Base-by-base conservation (phyloP, 2,797 vertebrate species). In the Sebastes glaucus region DNA sequence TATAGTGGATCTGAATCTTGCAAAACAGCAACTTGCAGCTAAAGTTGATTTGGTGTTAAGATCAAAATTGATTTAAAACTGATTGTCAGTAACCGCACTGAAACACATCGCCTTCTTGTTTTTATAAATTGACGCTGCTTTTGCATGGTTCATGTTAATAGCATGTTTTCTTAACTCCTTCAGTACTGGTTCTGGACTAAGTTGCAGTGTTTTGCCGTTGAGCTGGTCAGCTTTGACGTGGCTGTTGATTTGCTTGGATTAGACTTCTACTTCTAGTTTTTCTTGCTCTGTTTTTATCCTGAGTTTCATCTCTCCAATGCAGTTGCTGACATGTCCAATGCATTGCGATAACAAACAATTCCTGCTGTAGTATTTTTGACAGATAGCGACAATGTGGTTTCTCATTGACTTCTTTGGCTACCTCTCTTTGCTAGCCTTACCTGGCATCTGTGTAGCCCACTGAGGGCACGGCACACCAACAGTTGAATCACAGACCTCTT, bases 371-470 rank as follows among this genome's bases (percentile, higher is more conserved):
- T 93, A 93, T 42, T 71, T 88, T 94, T 90, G 90, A 93, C 86
- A 81, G 91, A 89, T 94, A 94, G 94, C 90, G 94, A 95, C 92
- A 96, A 96, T 96, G 95, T 96, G 96, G 95, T 96, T 97, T 96
- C 96, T 96, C 96, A 95, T 96, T 96, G 95, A 95, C 94, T 94
- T 95, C 93, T 95, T 92, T 94, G 88, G 88, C 87, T 84, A 88
- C 73, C 63, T 88, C 68, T 83, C 83, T 89, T 90, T 91, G 90
- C 84, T 82, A 81, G 89, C 86, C 83, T 87, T 65, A 84, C 70
- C 68, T 84, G 86, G 83, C 88, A 81, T 80, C 87, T 87, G 80
- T 88, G 81, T 87, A 87, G 82, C 84, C 82, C 86, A 91, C 84
- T 85, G 85, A 92, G 85, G 81, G 86, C 86, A 87, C 70, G 75